Evolutionary conservation across 1,140 invertebrate genomes (phyloP).

Genomic region (Piezodorus guildinii): DNA sequence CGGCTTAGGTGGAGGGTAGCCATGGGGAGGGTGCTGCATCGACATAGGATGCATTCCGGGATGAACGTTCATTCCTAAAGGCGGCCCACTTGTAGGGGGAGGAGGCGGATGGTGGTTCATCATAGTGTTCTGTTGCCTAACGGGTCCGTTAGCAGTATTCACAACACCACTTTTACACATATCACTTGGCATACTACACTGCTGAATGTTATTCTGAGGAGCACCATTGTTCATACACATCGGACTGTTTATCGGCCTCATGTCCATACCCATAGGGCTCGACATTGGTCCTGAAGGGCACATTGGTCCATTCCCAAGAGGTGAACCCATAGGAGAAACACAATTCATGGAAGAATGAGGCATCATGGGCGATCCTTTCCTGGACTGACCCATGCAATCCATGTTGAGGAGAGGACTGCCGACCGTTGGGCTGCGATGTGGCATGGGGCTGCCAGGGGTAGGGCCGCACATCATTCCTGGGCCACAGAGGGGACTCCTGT

Average conservation of each 20-base stretch:
- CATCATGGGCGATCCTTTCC: slow-evolving; percentile 29
- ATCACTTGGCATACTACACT: slow-evolving; percentile 31
- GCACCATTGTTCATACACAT: slow-evolving; percentile 25
- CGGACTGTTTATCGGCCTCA: slow-evolving; percentile 36
- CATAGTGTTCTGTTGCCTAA: slow-evolving; percentile 28
- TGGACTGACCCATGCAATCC: slow-evolving; percentile 26
- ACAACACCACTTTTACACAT: slow-evolving; percentile 23
- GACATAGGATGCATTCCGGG: slow-evolving; percentile 31
- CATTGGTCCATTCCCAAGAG: slow-evolving; percentile 29
- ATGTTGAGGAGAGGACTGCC: slow-evolving; percentile 30
- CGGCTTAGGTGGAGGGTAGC: slow-evolving; percentile 42
- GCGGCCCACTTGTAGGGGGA: slow-evolving; percentile 34
- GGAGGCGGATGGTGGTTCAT: slow-evolving; percentile 30
- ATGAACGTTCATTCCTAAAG: slow-evolving; percentile 41
- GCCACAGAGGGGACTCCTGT: slow-evolving; percentile 27
- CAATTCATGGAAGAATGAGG: slow-evolving; percentile 28
- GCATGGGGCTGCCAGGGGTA: slow-evolving; percentile 36
- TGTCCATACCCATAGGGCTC: slow-evolving; percentile 37
- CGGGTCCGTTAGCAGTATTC: slow-evolving; percentile 18
- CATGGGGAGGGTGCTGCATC: slow-evolving; percentile 29
- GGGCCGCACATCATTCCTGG: slow-evolving; percentile 29
- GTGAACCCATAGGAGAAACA: slow-evolving; percentile 31
- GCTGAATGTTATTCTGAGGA: slow-evolving; percentile 30
- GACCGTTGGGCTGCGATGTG: slow-evolving; percentile 29
- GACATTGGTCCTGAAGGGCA: slow-evolving; percentile 36